A percentile compares a stretch with the other conserved stretches of the same genome.
These are phyloP conservation scores for Cyrtonyx montezumae DNA, from an alignment of 2,113 vertebrate genomes.

Conservation along the genomic window DNA sequence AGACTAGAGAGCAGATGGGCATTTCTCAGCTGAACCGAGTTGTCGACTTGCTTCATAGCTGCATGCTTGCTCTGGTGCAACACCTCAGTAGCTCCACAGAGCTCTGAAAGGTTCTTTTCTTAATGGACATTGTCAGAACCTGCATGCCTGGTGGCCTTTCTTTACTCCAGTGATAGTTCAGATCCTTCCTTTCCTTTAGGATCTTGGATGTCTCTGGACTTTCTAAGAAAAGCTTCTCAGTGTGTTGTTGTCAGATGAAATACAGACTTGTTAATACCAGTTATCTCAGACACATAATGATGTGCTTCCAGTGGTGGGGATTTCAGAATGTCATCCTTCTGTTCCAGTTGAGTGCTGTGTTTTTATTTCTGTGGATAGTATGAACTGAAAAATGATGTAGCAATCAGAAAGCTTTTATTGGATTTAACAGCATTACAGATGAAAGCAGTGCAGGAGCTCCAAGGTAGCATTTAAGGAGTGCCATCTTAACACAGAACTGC, in stretches of 20 bases:
- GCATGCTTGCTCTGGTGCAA: neutral
- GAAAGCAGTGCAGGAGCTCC: neutral
- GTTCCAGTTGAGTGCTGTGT: neutral
- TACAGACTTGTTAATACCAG: neutral
- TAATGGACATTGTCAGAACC: rapidly evolving
- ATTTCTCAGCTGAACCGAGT: neutral
- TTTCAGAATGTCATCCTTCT: neutral
- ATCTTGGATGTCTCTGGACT: neutral
- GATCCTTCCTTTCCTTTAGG: neutral
- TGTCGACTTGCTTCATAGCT: neutral
- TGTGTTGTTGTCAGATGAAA: neutral
- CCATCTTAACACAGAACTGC: rapidly evolving
- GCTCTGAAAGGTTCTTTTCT: neutral
- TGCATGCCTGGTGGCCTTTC: neutral
- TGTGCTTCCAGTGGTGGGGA: neutral
- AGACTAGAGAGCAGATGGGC: neutral
- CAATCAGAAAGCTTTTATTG: neutral
- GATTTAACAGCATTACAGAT: neutral
- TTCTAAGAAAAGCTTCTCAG: neutral
- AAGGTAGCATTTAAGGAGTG: neutral
- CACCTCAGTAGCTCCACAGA: neutral
- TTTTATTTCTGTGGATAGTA: neutral
- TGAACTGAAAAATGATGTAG: neutral
- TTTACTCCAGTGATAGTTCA: neutral
- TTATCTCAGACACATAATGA: neutral